phyloP scores from a whole-genome alignment of 2,888 invertebrate species.

The Pecten maximus region DNA sequence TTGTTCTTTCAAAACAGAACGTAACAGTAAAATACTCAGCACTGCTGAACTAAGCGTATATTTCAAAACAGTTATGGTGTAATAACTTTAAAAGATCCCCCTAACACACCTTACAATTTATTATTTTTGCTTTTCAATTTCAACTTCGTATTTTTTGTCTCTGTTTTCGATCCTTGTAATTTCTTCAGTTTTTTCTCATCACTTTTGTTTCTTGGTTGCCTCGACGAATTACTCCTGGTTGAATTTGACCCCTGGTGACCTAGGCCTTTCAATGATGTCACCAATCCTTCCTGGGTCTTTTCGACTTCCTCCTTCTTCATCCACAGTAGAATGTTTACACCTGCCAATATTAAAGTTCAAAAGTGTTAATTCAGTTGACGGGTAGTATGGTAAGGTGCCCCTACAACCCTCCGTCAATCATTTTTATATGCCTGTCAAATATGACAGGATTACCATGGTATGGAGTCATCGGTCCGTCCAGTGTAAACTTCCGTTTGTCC shows the following conservation, averaged over 20 bases:
- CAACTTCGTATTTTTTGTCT: conserved; percentile 52
- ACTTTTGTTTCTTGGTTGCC: conserved; percentile 50
- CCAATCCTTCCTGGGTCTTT: conserved; percentile 57
- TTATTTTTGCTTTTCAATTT: conserved; percentile 50
- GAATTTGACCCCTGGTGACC: conserved; percentile 34
- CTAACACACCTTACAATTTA: conserved; percentile 38
- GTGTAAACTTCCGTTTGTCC: too few species aligned
- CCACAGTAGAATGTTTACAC: conserved; percentile 72
- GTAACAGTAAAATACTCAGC: too few species aligned
- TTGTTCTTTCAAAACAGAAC: too few species aligned
- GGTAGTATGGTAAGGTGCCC: too few species aligned
- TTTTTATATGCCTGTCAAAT: too few species aligned
- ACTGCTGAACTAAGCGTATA: too few species aligned
- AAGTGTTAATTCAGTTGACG: not conserved
- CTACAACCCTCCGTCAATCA: too few species aligned
- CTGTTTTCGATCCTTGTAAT: conserved; percentile 53
- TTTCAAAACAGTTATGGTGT: too few species aligned
- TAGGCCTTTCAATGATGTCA: conserved; percentile 44
- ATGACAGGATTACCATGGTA: too few species aligned
- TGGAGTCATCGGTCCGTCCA: too few species aligned
- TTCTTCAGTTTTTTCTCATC: conserved; percentile 57
- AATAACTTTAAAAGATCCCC: too few species aligned
- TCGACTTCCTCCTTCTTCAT: conserved; percentile 62
- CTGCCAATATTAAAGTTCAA: conserved; percentile 55
- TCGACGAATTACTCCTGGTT: conserved; percentile 53